Evolutionary conservation across 2,888 invertebrate genomes (phyloP).

Genomic region (Lottia scabra): DNA sequence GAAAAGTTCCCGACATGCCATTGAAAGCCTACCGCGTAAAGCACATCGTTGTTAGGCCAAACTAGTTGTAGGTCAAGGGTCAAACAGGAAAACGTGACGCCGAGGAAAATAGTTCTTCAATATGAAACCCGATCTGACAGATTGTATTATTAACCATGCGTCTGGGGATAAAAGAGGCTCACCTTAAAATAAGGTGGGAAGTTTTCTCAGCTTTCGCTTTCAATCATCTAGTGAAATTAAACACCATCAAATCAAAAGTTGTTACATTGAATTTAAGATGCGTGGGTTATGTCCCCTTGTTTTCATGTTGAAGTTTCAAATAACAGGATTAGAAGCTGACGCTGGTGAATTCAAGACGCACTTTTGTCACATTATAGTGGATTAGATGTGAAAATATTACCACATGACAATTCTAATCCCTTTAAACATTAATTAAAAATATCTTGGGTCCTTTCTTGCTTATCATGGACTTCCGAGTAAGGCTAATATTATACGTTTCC

Average conservation of each 20-base stretch:
- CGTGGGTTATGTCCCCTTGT: not conserved
- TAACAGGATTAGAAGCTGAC: not conserved
- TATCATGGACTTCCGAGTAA: no score
- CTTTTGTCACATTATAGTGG: no score
- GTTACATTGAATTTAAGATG: not conserved
- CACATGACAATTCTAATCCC: no score
- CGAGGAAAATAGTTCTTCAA: constrained; percentile 14
- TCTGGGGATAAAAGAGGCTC: not conserved
- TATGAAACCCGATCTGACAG: constrained; percentile 13
- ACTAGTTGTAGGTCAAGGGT: constrained; percentile 8
- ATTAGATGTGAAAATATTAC: no score
- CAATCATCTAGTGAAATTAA: not conserved
- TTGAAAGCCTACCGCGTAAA: not conserved
- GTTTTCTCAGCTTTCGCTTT: not conserved
- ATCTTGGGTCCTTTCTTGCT: no score
- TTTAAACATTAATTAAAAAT: no score
- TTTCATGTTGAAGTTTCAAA: not conserved
- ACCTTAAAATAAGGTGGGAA: constrained; percentile 2
- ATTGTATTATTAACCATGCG: constrained; percentile 13
- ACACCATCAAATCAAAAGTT: constrained; percentile 3
- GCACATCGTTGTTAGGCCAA: constrained; percentile 4
- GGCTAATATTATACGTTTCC: no score
- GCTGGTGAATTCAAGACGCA: no score
- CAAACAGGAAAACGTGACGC: constrained; percentile 20
- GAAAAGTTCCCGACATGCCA: not conserved